phyloP scores from a whole-genome alignment of 2,888 invertebrate species.

The Sesia apiformis region DNA sequence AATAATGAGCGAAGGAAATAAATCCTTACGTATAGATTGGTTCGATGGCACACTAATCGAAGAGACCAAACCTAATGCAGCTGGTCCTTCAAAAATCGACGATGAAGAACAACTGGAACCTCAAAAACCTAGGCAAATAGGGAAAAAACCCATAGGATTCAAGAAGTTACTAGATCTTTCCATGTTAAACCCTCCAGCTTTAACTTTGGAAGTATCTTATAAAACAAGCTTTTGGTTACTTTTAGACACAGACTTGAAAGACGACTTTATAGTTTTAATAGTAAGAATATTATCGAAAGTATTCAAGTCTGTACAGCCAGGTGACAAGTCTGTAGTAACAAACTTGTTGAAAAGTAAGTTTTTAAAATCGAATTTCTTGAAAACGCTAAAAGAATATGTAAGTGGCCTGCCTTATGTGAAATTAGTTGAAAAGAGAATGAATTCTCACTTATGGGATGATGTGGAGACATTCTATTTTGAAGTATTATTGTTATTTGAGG shows the following conservation, averaged over 20 bases:
- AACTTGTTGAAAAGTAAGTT: slow-evolving; percentile 39
- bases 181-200: slow-evolving; percentile 41
- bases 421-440: slow-evolving; percentile 51
- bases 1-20: slow-evolving; percentile 36
- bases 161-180: slow-evolving; percentile 56
- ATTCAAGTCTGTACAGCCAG: slow-evolving; percentile 37
- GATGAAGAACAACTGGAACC: slow-evolving; percentile 37
- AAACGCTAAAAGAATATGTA: slow-evolving; percentile 39
- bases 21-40: slow-evolving; percentile 62
- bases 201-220: slow-evolving; percentile 54
- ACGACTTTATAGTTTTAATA: slow-evolving; percentile 63
- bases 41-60: slow-evolving; percentile 62
- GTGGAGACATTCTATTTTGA: slow-evolving; percentile 43
- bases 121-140: slow-evolving; percentile 27
- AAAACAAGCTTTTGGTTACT: slow-evolving; percentile 61
- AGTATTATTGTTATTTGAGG: slow-evolving; percentile 39
- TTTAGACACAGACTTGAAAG: slow-evolving; percentile 49
- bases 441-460: slow-evolving; percentile 58
- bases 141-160: slow-evolving; percentile 61
- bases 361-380: slow-evolving; percentile 42
- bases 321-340: slow-evolving; percentile 43
- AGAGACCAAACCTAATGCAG: slow-evolving; percentile 24
- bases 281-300: slow-evolving; percentile 53
- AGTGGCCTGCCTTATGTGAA: slow-evolving; percentile 38
- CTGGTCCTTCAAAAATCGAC: slow-evolving; percentile 25